phyloP scores from a whole-genome alignment of 2,797 vertebrate species.

The Thaleichthys pacificus region DNA sequence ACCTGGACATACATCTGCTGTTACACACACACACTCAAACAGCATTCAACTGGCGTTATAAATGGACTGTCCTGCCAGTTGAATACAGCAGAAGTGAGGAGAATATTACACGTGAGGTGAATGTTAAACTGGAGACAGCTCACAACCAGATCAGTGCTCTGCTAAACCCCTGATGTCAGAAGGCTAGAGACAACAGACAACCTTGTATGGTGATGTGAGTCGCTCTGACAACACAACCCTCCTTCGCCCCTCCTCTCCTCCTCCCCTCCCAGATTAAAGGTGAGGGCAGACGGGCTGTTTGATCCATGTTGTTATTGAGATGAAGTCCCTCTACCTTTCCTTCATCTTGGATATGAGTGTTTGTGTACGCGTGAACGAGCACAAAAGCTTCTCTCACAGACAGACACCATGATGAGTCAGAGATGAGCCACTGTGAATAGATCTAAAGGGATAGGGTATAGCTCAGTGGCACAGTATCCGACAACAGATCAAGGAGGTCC shows the following conservation, averaged over 20 bases:
- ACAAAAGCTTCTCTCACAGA: slow-evolving; percentile 6
- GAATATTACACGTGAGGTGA: neutral
- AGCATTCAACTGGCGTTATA: neutral
- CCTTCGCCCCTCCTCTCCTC: too few relatives aligned
- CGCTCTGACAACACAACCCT: neutral
- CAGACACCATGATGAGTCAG: neutral
- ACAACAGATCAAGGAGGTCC: too few relatives aligned
- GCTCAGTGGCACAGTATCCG: slow-evolving; percentile 3
- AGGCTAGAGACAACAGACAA: too few relatives aligned
- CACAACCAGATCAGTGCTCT: too few relatives aligned
- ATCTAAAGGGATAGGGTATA: neutral
- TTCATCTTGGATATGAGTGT: neutral
- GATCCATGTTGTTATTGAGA: neutral
- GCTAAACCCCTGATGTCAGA: too few relatives aligned
- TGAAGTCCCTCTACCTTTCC: neutral
- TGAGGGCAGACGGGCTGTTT: neutral
- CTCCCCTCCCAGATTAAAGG: neutral
- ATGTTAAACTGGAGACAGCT: neutral
- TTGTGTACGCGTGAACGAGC: neutral
- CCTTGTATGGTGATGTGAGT: neutral
- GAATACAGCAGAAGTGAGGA: neutral
- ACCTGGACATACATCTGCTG: neutral
- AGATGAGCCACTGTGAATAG: neutral
- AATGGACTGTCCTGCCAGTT: neutral
- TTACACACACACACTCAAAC: neutral